These are phyloP conservation scores for Colius striatus DNA, from an alignment of 2,113 vertebrate genomes.

Conservation along the genomic window DNA sequence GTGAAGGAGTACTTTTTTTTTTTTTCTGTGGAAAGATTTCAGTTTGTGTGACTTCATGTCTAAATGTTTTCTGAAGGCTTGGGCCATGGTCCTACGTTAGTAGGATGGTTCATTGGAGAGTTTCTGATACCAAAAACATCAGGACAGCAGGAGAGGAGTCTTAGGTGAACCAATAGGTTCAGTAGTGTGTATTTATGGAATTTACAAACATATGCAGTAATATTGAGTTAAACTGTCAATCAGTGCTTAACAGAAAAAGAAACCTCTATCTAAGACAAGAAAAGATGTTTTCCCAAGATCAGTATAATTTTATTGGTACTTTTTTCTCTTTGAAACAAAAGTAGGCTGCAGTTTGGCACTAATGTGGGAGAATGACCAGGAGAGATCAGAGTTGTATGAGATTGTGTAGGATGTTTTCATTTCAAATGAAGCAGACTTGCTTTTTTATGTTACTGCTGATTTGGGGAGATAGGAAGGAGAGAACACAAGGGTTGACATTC, in stretches of 20 bases:
- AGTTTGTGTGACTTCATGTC: not conserved
- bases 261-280: not conserved
- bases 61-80: not conserved
- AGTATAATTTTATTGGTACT: not conserved
- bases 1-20: not conserved
- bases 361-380: not conserved
- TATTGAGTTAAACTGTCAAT: not conserved
- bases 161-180: not conserved
- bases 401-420: not conserved
- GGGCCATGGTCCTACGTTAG: not conserved
- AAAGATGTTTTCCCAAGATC: not conserved
- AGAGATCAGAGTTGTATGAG: not conserved
- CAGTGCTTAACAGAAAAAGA: not conserved
- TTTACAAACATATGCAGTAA: not conserved
- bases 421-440: not conserved
- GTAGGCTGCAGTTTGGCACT: not conserved
- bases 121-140: not conserved
- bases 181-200: not conserved
- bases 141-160: not conserved
- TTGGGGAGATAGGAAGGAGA: not conserved
- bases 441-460: not conserved
- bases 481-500: fast-evolving
- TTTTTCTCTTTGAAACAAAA: not conserved
- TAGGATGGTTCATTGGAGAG: not conserved
- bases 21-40: not conserved